Percentiles rank a stretch among this genome's conserved stretches.
phyloP scores from a whole-genome alignment of 2,113 vertebrate species.

The Mirounga angustirostris region DNA sequence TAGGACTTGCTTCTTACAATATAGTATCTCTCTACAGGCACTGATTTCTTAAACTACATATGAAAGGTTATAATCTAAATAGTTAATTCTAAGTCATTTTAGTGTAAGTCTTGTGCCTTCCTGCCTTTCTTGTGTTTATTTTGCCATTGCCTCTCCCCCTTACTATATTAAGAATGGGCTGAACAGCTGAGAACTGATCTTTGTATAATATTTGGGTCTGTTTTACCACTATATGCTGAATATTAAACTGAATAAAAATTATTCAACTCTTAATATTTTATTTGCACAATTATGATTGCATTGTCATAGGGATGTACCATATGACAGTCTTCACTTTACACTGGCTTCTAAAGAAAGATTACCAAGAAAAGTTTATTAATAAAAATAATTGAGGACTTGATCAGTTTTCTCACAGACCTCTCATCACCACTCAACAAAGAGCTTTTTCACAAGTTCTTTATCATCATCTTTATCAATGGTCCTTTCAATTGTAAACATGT shows the following conservation, averaged over 20 bases:
- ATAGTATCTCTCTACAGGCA: background rate
- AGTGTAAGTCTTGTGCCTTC: background rate
- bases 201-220: background rate
- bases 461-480: background rate
- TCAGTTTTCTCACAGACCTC: background rate
- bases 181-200: background rate
- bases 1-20: background rate
- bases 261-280: background rate
- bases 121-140: background rate
- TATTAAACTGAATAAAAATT: background rate
- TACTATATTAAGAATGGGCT: background rate
- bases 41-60: background rate
- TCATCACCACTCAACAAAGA: background rate
- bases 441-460: slow-evolving; percentile 1
- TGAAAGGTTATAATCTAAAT: background rate
- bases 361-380: background rate
- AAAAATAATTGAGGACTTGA: slow-evolving; percentile 21
- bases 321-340: background rate
- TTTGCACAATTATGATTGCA: background rate
- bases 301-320: background rate
- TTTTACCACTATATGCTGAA: background rate
- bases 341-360: background rate
- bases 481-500: slow-evolving; percentile 30
- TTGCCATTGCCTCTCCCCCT: background rate
- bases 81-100: background rate